These are phyloP conservation scores for Clarias magur DNA, from an alignment of 2,113 vertebrate genomes.

Conservation along the genomic window DNA sequence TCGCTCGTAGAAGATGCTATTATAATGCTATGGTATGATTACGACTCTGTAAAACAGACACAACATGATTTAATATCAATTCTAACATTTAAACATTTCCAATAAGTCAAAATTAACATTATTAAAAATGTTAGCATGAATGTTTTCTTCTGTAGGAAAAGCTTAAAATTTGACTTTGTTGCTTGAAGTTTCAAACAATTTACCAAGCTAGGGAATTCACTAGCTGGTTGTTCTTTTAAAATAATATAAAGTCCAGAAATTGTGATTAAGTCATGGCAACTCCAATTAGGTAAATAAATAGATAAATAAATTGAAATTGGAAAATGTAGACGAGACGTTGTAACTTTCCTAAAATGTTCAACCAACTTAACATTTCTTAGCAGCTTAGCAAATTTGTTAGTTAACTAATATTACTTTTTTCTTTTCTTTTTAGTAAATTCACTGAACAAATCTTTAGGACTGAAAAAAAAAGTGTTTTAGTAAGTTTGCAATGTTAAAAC, in stretches of 20 bases:
- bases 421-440: too few species aligned
- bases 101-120: not conserved
- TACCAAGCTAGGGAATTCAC: not conserved
- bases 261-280: not conserved
- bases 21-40: conserved; percentile 27
- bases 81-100: not conserved
- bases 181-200: not conserved
- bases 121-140: not conserved
- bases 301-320: not conserved
- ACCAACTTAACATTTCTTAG: not conserved
- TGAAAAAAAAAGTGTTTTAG: too few species aligned
- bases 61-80: not conserved
- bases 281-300: not conserved
- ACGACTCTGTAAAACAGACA: not conserved
- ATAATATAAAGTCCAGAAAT: not conserved
- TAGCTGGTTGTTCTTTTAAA: not conserved
- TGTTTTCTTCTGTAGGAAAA: not conserved
- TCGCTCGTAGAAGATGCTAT: not conserved
- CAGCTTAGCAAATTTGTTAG: not conserved
- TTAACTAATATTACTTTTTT: too few species aligned
- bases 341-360: not conserved
- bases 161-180: not conserved
- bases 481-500: too few species aligned
- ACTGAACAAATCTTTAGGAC: too few species aligned
- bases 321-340: not conserved